Base-by-base conservation (phyloP, 2,113 vertebrate genomes). In the Gavialis gangeticus region DNA sequence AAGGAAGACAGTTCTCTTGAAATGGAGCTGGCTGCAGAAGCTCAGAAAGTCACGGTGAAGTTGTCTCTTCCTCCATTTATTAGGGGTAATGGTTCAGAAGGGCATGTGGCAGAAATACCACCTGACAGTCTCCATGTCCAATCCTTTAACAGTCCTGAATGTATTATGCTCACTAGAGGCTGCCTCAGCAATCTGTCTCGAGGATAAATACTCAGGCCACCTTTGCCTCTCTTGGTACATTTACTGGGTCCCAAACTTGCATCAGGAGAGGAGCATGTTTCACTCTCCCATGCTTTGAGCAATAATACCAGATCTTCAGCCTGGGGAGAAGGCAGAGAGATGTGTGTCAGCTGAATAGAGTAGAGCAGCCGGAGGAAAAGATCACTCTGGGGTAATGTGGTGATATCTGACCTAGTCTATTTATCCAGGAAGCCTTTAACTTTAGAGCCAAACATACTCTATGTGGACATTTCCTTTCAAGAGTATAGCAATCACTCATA, bases 291-390 rank as follows among this genome's bases (percentile, higher is more conserved):
- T 77, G 73, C 85, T 28, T 63, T 76, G 67, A 93, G 90, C 87
- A 92, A 46, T 22, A 89, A 28, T 73, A 87, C 79, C 83, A 81
- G 86, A 14, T 84, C 46, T 17, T 55, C 63, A 37, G 87, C 64
- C 90, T 92, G 79, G 94, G 83, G 77, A 94, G 82, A 64, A 94
- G 81, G 87, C 67, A 93, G 90, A 85, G 30, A 93, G 92, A 84
- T 2, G n/a, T 58, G 58, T 77, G 57, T 58, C 71, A 92, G 85
- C 80, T 84, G 82, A 95, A 95, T 19, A 84, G 77, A 92, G n/a
- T 30, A 91, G 84, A 21, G 37, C 75, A 92, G 73, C 87, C 85
- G 93, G 94, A 90, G 80, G 90, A 92, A 76, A 75, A 92, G 78
- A n/a, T 90, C 82, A 55, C 79, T 55, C 77, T 75, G 55, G 83